These are phyloP conservation scores for Chloroceryle amazona DNA, from an alignment of 2,797 vertebrate genomes.

Conservation along the genomic window DNA sequence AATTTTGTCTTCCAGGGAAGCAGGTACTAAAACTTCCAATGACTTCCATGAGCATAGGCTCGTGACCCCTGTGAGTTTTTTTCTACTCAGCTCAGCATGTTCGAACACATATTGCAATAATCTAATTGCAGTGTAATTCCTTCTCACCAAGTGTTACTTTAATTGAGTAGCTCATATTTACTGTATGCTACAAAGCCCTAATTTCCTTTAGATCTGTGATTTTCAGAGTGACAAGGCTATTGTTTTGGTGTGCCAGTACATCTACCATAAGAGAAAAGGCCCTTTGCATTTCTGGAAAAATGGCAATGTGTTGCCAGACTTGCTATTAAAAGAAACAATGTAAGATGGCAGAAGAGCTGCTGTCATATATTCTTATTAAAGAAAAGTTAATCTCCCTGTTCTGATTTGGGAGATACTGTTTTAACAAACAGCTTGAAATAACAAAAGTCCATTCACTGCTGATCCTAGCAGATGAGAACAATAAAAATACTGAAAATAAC, in stretches of 20 bases:
- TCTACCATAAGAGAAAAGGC: not conserved
- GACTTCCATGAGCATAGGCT: not conserved
- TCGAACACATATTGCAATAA: conserved; percentile 33
- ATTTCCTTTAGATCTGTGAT: conserved; percentile 25
- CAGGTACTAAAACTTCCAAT: not conserved
- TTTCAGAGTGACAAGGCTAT: conserved; percentile 35
- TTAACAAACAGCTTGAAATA: not conserved
- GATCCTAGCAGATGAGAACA: conserved; percentile 39
- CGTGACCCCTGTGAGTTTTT: not conserved
- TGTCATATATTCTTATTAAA: not conserved
- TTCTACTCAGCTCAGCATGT: not conserved
- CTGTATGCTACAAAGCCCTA: not conserved
- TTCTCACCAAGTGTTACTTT: conserved; percentile 30
- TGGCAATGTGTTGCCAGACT: not conserved
- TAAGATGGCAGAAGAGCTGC: not conserved
- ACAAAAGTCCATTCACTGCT: not conserved
- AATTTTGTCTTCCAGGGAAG: not conserved
- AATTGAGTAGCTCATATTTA: conserved; percentile 29
- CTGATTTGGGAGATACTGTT: not conserved
- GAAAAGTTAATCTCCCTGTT: not conserved
- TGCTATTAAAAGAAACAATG: not conserved
- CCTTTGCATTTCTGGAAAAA: not conserved
- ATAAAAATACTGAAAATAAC: conserved; percentile 43
- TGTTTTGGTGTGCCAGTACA: not conserved
- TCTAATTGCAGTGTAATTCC: conserved; percentile 32